Conservation (phyloP, 2,113 vertebrate species). For the Campylomormyrus tamandua region DNA sequence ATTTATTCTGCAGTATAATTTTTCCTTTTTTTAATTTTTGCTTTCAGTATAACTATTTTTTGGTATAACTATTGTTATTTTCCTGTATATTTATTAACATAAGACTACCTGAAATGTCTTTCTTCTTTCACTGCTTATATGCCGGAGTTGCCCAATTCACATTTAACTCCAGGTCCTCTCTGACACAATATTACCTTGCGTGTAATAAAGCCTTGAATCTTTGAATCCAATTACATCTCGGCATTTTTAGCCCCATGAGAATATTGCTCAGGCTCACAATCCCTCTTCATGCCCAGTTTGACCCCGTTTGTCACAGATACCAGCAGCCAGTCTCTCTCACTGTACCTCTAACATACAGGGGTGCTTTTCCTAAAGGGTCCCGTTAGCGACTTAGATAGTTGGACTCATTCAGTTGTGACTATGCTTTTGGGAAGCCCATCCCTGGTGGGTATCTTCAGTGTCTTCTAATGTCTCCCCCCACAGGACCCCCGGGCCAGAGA, state of each 20-base stretch:
- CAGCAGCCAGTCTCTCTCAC: neutral
- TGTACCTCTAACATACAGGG: neutral
- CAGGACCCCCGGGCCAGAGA: slow-evolving; percentile 50
- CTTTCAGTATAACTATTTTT: neutral
- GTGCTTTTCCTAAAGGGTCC: neutral
- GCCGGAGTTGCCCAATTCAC: neutral
- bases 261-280: neutral
- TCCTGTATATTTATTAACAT: neutral
- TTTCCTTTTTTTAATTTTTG: neutral
- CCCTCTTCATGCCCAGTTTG: neutral
- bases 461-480: neutral
- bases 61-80: neutral
- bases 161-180: neutral
- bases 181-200: neutral
- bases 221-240: neutral
- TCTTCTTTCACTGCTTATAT: neutral
- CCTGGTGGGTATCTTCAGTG: neutral
- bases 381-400: neutral
- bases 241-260: neutral
- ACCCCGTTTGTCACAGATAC: neutral
- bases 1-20: neutral
- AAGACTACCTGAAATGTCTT: neutral
- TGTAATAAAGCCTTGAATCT: neutral
- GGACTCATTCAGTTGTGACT: neutral
- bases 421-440: neutral